Evolutionary conservation across 2,888 invertebrate genomes (phyloP), one percentile per base, ranked within the genome.

Genomic region (Cryptosula pallasiana): DNA sequence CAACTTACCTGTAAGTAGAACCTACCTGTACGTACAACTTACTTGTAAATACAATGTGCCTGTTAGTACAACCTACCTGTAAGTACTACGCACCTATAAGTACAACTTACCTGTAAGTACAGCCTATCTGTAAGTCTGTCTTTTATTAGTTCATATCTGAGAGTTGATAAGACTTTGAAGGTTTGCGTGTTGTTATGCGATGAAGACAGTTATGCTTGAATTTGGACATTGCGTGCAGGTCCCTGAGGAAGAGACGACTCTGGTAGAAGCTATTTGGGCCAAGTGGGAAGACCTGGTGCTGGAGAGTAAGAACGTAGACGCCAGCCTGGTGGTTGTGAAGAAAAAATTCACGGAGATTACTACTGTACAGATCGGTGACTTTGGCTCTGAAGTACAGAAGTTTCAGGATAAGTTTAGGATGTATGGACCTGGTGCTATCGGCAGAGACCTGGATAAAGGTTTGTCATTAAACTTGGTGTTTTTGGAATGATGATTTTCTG

Each of bases 311-410:
- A 81, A 84, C 73, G 81, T 84, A 34, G 84, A 84, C 75, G 84
- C 84, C 72, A 81, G 84, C 73, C 80, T 86, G 35, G 80, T 83
- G 36, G 89, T 90, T 72, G 92, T 93, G n/a, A 94, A 93, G 81
- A 91, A 91, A 72, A 90, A 92, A 79, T 95, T 94, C 85, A 91
- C 92, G 13, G 90, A 91, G 80, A 87, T 94, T 79, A 94, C 92
- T 45, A 88, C 90, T 71, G 86, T 88, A 0, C 91, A 94, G 83
- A 93, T 94, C 74, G 86, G 87, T 0, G 88, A 88, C 32, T 93
- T 92, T 84, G 84, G 88, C 54, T 84, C 76, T 20, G 85, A 87
- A 54, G 87, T 90, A 72, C 87, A 87, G 34, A 87, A 88, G 0
- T 94, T 94, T 82, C 88, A 91, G 0, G 88, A 89, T 76, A 89